A percentile compares a stretch with the other conserved stretches of the same genome.
These are phyloP conservation scores for Torymus texanus DNA, from an alignment of 2,888 invertebrate genomes.

Conservation along the genomic window DNA sequence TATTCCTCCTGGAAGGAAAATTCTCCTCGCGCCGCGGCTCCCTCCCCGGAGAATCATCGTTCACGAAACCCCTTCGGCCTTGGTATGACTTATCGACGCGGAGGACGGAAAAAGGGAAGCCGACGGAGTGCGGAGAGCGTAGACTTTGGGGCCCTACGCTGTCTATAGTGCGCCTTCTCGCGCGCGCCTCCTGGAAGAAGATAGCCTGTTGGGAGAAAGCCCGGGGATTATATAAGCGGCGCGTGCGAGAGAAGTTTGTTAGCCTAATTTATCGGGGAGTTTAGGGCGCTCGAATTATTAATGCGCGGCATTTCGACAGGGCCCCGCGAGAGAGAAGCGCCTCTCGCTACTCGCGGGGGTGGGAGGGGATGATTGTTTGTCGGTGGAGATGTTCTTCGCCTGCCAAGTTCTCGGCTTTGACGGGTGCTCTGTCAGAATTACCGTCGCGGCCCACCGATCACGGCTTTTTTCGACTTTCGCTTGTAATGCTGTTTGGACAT, in stretches of 20 bases:
- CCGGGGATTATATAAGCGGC: slow-evolving; percentile 60
- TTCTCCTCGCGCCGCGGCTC: slow-evolving; percentile 33
- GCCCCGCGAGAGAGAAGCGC: not conserved
- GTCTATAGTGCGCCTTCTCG: too few species aligned
- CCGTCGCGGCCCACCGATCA: slow-evolving; percentile 3
- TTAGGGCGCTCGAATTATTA: slow-evolving; percentile 65
- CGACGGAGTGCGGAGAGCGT: not conserved
- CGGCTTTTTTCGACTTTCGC: too few species aligned
- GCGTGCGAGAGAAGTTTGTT: slow-evolving; percentile 65
- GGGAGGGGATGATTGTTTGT: slow-evolving; percentile 16
- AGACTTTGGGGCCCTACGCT: not conserved
- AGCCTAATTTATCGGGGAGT: slow-evolving; percentile 70
- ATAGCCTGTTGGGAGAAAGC: slow-evolving; percentile 39
- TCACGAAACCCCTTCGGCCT: slow-evolving; percentile 46
- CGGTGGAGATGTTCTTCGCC: slow-evolving; percentile 9
- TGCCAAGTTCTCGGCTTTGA: slow-evolving; percentile 21
- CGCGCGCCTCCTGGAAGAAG: slow-evolving; percentile 7
- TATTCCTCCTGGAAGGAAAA: slow-evolving; percentile 26
- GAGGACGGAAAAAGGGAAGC: not conserved
- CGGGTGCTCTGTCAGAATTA: slow-evolving; percentile 14
- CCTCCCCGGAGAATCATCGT: slow-evolving; percentile 62
- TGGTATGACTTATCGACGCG: not conserved
- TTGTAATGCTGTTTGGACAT: too few species aligned
- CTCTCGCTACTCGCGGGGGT: not conserved
- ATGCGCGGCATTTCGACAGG: slow-evolving; percentile 59